Conservation (phyloP, 1,140 invertebrate species). For the Centruroides sculpturatus region DNA sequence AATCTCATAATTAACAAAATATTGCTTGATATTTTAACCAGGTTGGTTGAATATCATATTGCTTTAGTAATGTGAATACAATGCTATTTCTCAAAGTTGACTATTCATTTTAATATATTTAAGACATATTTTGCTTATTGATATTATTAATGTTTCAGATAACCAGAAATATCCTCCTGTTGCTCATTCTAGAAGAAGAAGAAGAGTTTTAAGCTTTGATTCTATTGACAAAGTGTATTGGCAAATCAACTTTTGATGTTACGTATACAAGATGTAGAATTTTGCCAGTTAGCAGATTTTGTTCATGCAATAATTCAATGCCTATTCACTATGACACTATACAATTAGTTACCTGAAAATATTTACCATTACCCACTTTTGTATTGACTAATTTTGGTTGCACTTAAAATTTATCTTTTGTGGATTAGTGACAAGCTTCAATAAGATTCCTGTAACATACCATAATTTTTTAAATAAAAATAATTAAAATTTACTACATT, state of each 20-base stretch:
- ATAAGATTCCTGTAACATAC: background rate
- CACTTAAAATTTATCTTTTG: background rate
- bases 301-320: background rate
- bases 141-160: no score
- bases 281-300: background rate
- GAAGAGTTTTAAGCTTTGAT: background rate
- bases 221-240: background rate
- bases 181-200: background rate
- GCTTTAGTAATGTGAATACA: no score
- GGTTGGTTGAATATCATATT: no score
- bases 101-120: no score
- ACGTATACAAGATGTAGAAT: background rate
- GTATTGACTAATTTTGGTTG: background rate
- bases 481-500: no score
- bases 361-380: background rate
- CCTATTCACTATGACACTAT: constrained; percentile 2
- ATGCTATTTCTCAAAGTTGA: no score
- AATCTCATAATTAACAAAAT: no score
- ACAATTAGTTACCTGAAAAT: background rate
- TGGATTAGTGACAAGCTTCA: no score
- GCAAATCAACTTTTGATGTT: constrained; percentile 4
- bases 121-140: no score
- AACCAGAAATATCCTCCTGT: background rate
- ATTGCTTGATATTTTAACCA: no score
- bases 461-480: no score